These are phyloP conservation scores for Todiramphus chloris DNA, from an alignment of 2,113 vertebrate genomes.

Conservation along the genomic window DNA sequence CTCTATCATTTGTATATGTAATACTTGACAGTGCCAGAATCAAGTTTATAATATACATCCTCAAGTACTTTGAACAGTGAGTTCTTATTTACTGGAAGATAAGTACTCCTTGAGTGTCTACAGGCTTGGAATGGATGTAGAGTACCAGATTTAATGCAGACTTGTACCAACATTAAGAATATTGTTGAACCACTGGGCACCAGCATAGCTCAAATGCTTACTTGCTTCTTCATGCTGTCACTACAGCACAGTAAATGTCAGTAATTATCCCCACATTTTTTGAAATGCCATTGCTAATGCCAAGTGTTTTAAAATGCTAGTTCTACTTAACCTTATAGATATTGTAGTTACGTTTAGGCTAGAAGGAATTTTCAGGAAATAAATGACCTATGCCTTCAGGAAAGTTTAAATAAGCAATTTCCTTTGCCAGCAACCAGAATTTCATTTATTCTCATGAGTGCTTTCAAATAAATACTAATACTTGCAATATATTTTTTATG, in stretches of 20 bases:
- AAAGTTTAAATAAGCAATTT: background rate
- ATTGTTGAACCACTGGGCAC: background rate
- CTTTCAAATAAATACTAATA: background rate
- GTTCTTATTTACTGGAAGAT: conserved; percentile 39
- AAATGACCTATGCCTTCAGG: background rate
- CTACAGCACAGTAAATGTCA: conserved; percentile 37
- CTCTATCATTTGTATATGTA: background rate
- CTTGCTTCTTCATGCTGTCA: background rate
- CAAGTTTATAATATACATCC: background rate
- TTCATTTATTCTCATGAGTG: background rate
- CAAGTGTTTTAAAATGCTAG: conserved; percentile 40
- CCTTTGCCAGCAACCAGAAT: background rate
- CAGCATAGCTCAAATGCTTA: background rate
- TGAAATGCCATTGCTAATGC: conserved; percentile 38
- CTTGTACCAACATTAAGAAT: background rate
- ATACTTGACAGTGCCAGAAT: background rate
- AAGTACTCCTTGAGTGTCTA: conserved; percentile 24
- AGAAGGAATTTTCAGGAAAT: background rate
- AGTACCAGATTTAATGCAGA: background rate
- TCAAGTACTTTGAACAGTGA: conserved; percentile 13
- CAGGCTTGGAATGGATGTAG: background rate
- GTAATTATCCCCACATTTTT: conserved; percentile 28
- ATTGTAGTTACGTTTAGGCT: background rate
- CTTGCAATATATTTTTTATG: background rate
- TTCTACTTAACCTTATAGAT: background rate